phyloP scores from a whole-genome alignment of 2,113 vertebrate genomes.

The Xiphias gladius region DNA sequence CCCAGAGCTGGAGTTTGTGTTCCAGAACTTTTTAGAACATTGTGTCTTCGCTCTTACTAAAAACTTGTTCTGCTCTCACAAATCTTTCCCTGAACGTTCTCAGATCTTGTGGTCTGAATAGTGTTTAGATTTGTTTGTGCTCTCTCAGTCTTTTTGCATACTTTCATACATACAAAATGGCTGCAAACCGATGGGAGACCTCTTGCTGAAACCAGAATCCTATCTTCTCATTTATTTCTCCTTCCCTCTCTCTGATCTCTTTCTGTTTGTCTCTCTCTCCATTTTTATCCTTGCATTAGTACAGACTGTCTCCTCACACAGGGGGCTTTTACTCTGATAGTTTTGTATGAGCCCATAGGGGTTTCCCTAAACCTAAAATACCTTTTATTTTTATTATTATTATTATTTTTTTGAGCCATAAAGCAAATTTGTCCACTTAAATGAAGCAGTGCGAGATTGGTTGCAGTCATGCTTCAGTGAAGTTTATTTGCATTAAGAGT shows the following conservation, averaged over 20 bases:
- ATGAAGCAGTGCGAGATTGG: neutral
- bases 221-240: conserved; percentile 54
- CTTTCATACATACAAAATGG: neutral
- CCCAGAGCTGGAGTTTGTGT: neutral
- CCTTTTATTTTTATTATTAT: neutral
- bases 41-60: neutral
- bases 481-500: neutral
- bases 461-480: neutral
- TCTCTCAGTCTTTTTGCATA: neutral
- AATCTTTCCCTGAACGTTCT: neutral
- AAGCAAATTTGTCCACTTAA: neutral
- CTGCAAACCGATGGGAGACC: conserved; percentile 52
- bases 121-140: neutral
- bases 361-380: conserved; percentile 6
- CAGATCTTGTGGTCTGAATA: neutral
- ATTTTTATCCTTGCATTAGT: conserved; percentile 28
- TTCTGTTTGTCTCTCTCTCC: conserved; percentile 26
- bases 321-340: conserved; percentile 12
- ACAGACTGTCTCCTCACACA: conserved; percentile 19
- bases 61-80: neutral
- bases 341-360: conserved; percentile 3
- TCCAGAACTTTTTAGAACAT: conserved; percentile 1
- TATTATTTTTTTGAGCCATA: neutral
- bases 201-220: conserved; percentile 46
- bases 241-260: conserved; percentile 34